Evolutionary conservation across 1,140 invertebrate genomes (phyloP).

Genomic region (Belonocnema kinseyi): DNA sequence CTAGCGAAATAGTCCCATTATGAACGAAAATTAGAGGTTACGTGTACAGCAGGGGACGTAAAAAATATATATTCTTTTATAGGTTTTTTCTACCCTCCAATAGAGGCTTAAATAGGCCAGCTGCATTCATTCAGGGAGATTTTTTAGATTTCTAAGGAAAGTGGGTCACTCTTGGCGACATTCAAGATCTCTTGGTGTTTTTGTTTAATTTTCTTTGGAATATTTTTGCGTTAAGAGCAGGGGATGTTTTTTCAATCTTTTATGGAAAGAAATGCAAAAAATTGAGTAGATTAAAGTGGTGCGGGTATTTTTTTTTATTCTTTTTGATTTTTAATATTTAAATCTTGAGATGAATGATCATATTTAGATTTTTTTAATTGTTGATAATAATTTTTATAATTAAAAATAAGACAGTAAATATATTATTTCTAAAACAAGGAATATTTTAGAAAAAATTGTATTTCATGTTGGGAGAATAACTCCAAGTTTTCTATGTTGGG

Average conservation of each 20-base stretch:
- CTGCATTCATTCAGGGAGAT: slow-evolving; percentile 52
- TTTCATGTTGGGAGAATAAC: too few relatives aligned
- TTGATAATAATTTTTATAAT: too few relatives aligned
- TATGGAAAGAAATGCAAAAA: not conserved
- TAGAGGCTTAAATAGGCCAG: slow-evolving; percentile 40
- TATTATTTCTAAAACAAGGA: too few relatives aligned
- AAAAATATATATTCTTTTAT: slow-evolving; percentile 57
- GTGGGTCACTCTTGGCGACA: slow-evolving; percentile 41
- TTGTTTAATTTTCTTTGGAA: not conserved
- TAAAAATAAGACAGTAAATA: too few relatives aligned
- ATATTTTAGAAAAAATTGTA: too few relatives aligned
- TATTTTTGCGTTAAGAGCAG: not conserved
- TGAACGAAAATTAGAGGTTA: slow-evolving; percentile 69
- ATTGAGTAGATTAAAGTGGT: too few relatives aligned
- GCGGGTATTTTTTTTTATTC: too few relatives aligned
- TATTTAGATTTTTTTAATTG: too few relatives aligned
- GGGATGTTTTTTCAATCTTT: not conserved
- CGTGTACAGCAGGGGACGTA: slow-evolving; percentile 41
- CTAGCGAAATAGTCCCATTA: slow-evolving; percentile 62
- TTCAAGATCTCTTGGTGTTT: not conserved
- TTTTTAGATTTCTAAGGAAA: slow-evolving; percentile 52
- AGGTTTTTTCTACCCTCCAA: slow-evolving; percentile 46
- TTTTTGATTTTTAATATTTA: too few relatives aligned
- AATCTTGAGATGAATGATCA: too few relatives aligned
- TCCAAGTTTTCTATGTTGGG: too few relatives aligned